Conservation (phyloP, 2,888 invertebrate species). For the Neoascia interrupta region DNA sequence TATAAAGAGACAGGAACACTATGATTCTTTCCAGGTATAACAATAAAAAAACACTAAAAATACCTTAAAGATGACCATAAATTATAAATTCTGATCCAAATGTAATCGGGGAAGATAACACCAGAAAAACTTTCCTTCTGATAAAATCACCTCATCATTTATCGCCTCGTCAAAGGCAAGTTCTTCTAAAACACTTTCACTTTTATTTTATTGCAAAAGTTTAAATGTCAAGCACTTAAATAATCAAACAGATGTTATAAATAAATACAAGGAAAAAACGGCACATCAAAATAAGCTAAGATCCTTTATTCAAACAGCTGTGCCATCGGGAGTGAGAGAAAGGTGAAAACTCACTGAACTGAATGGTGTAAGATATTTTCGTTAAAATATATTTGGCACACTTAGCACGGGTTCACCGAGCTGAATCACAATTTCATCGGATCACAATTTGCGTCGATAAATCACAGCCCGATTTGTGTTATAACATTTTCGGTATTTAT, state of each 20-base stretch:
- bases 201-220: constrained; percentile 10
- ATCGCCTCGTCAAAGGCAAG: neutral
- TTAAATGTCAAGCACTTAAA: constrained; percentile 42
- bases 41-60: too few species aligned
- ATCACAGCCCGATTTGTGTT: constrained; percentile 30
- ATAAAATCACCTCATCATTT: too few species aligned
- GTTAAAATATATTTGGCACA: constrained; percentile 49
- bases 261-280: constrained; percentile 17
- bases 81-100: too few species aligned
- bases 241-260: constrained; percentile 16
- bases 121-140: too few species aligned
- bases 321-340: constrained; percentile 29
- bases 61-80: too few species aligned
- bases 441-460: constrained; percentile 43
- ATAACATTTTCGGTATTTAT: neutral
- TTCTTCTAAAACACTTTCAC: neutral
- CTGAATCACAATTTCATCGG: constrained; percentile 40
- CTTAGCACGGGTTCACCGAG: constrained; percentile 44
- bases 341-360: constrained; percentile 33
- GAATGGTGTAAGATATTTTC: constrained; percentile 21
- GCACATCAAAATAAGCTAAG: too few species aligned
- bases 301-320: constrained; percentile 40
- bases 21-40: too few species aligned
- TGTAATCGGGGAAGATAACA: too few species aligned
- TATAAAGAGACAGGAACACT: too few species aligned